Evolutionary conservation across 2,888 invertebrate genomes (phyloP), one percentile per base, ranked within the genome.

Genomic region (Gymnoscelis rufifasciata): DNA sequence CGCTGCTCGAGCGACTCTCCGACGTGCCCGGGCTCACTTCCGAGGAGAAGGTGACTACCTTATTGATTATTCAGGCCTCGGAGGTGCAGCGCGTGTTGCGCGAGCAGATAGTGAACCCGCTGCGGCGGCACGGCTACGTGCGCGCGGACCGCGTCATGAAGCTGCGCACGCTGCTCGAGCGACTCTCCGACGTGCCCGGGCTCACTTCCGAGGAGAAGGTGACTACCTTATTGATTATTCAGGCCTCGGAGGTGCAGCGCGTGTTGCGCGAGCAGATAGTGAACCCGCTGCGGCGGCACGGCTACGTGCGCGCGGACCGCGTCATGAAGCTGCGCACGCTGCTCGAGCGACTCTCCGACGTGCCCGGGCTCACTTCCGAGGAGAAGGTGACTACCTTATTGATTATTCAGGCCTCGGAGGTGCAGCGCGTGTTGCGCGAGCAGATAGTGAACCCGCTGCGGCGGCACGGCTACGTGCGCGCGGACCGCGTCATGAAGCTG

Each of bases 141-240:
- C 91, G 96, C 60, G 97, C 98, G n/a, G 97, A 97, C 83, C 92
- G 96, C 64, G 97, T 99, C 28, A 96, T 98, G 97, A 95, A 95
- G 74, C 89, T 99, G 44, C 90, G 99, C 36, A 93, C 93, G 54
- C 87, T 98, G 46, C 89, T 99, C 43, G 97, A 97, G 72, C 92
- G 94, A 62, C 90, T 97, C 3, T 96, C 97, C 56, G 95, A 96
- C 14, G 95, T 98, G 15, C 94, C 95, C 15, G 98, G 98, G 0
- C 90, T 97, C 56, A 96, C 95, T 11, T 93, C 92, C 41, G 97
- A 97, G 83, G 97, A 97, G 75, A 97, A 97, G 91, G 94, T 93
- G 8, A 11, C 3, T 43, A 2, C 4, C 7, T 1, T 0, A 5
- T 7, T 19, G 5, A 10, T 19, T 35, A 6, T 11, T 4, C 35